Evolutionary conservation across 53 echinoderm and acorn worm species (phyloP).

Genomic region (Mesocentrotus franciscanus): DNA sequence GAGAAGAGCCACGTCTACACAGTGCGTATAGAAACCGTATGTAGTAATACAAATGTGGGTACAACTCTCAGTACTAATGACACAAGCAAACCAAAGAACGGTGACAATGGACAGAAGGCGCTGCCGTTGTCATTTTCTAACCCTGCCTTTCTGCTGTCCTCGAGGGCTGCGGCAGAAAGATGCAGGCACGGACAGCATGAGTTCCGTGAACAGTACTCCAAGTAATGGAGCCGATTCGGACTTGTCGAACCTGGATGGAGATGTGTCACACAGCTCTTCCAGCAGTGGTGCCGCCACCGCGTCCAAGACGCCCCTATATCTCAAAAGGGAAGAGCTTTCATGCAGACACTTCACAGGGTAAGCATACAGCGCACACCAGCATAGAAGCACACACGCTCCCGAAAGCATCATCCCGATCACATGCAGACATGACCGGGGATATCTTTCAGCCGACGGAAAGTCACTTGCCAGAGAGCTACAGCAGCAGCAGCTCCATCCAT

Average conservation of each 20-base stretch:
- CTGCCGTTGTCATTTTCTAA: conserved; percentile 93
- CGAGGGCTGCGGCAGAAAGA: conserved; percentile 78
- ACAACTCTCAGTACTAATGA: conserved; percentile 73
- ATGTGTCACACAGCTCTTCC: conserved; percentile 84
- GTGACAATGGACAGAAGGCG: conserved; percentile 38
- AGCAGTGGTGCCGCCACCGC: conserved; percentile 80
- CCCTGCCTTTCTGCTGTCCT: conserved; percentile 90
- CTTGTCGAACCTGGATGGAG: conserved; percentile 82
- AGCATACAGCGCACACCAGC: background rate
- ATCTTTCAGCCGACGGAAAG: conserved; percentile 55
- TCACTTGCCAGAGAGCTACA: conserved; percentile 72
- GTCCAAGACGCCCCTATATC: conserved; percentile 57
- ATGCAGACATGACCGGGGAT: conserved; percentile 61
- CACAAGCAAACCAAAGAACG: conserved; percentile 67
- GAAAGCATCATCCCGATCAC: conserved; percentile 81
- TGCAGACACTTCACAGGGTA: background rate
- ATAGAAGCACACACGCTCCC: conserved; percentile 86
- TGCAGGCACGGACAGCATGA: conserved; percentile 85
- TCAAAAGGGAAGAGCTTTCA: conserved; percentile 55
- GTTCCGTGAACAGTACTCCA: conserved; percentile 87
- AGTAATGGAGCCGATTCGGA: conserved; percentile 80
- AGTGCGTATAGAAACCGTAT: conserved; percentile 63
- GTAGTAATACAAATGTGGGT: conserved; percentile 49
- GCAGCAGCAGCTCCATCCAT: conserved; percentile 75
- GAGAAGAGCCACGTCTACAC: conserved; percentile 68